These are phyloP conservation scores for Chitala chitala DNA, from an alignment of 2,113 vertebrate genomes.

Conservation along the genomic window DNA sequence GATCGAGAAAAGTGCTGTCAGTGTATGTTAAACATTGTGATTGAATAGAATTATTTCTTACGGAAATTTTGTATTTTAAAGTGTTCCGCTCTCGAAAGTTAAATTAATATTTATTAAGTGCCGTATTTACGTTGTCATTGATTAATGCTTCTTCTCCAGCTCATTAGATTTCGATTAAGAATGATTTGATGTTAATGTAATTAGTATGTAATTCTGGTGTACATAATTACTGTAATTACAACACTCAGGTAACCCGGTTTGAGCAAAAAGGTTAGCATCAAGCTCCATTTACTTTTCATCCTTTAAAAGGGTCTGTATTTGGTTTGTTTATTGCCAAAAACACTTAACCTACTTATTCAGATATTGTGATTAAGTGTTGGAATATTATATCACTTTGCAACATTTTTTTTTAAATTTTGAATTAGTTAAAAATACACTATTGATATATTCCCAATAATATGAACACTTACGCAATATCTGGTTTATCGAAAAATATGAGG, in stretches of 20 bases:
- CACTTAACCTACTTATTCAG: neutral
- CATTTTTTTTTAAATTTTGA: neutral
- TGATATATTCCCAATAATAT: too few relatives aligned
- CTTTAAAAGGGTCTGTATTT: conserved; percentile 3
- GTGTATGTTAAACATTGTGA: conserved; percentile 18
- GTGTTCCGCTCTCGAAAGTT: conserved; percentile 52
- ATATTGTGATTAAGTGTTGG: neutral
- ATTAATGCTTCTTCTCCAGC: conserved; percentile 76
- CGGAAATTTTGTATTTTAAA: neutral
- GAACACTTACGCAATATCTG: too few relatives aligned
- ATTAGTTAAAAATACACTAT: too few relatives aligned
- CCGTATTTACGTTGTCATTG: conserved; percentile 87
- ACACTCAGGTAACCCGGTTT: conserved; percentile 83
- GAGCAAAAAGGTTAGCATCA: conserved; percentile 74
- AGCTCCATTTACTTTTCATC: conserved; percentile 50
- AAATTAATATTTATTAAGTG: conserved; percentile 75
- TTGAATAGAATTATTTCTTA: conserved; percentile 10
- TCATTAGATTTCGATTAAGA: conserved; percentile 85
- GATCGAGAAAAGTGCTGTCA: neutral
- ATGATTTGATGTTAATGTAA: conserved; percentile 87
- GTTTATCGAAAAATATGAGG: too few relatives aligned
- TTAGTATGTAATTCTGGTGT: conserved; percentile 85
- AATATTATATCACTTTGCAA: neutral
- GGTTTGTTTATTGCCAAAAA: neutral
- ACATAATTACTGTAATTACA: conserved; percentile 77